Percentiles rank a stretch among this genome's conserved stretches.
Conservation (phyloP, 2,888 invertebrate genomes). For the Pammene aurita region DNA sequence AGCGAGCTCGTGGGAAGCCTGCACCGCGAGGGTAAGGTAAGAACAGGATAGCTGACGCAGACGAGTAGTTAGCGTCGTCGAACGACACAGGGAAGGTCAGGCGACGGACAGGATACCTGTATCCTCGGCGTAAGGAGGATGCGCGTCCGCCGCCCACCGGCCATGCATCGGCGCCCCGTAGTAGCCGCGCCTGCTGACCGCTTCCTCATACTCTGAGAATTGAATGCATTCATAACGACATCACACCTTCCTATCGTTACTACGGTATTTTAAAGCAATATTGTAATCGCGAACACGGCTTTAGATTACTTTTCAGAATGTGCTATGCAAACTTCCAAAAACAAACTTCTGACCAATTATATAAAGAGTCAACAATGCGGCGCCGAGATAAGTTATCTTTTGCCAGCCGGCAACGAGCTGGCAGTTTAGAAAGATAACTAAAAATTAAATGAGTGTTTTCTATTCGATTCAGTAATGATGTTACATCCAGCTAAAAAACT, state of each 20-base stretch:
- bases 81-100: conserved; percentile 46
- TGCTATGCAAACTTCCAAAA: conserved; percentile 25
- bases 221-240: conserved; percentile 31
- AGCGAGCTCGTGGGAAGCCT: conserved; percentile 26
- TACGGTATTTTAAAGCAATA: not conserved
- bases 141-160: conserved; percentile 69
- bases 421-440: conserved; percentile 36
- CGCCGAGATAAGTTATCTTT: conserved; percentile 37
- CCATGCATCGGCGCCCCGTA: conserved; percentile 47
- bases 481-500: not conserved
- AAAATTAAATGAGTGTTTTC: conserved; percentile 18
- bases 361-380: conserved; percentile 33
- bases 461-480: conserved; percentile 5
- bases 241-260: conserved; percentile 11
- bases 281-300: conserved; percentile 5
- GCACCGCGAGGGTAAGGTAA: conserved; percentile 19
- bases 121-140: conserved; percentile 74
- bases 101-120: conserved; percentile 65
- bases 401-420: conserved; percentile 35
- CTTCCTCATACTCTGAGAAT: conserved; percentile 41
- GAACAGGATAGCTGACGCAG: conserved; percentile 13
- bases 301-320: conserved; percentile 1
- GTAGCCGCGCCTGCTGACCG: conserved; percentile 31
- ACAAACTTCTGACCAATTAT: conserved; percentile 28
- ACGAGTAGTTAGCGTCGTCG: conserved; percentile 15